Conservation (phyloP, 2,797 vertebrate species). For the Cottoperca gobio region DNA sequence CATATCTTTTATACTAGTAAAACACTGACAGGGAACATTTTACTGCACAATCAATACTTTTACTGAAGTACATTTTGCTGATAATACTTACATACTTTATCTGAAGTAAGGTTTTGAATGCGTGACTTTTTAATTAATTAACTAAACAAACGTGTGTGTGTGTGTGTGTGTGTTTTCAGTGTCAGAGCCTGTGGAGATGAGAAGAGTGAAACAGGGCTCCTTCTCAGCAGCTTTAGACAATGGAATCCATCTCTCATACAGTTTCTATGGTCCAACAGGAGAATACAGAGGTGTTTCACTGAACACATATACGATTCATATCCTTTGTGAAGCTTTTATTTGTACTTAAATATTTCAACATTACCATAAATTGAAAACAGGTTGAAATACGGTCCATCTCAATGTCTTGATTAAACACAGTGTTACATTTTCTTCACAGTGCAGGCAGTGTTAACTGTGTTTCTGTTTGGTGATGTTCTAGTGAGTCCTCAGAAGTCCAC, state of each 20-base stretch:
- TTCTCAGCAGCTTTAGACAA: constrained; percentile 90
- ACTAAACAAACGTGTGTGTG: constrained; percentile 5
- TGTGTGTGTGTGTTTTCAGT: constrained; percentile 29
- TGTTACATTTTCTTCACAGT: not conserved
- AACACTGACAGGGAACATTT: too few relatives aligned
- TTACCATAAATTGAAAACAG: not conserved
- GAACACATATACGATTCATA: not conserved
- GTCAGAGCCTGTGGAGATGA: constrained; percentile 46
- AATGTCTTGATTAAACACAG: not conserved
- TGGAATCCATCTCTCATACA: constrained; percentile 91
- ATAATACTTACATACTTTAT: too few relatives aligned
- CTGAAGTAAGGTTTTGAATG: too few relatives aligned
- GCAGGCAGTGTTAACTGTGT: not conserved
- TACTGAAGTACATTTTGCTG: too few relatives aligned
- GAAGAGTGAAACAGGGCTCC: constrained; percentile 85
- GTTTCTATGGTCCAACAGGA: constrained; percentile 83
- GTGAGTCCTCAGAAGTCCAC: constrained; percentile 29
- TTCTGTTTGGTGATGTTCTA: constrained; percentile 36
- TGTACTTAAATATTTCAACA: not conserved
- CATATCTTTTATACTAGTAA: too few relatives aligned
- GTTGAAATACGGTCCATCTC: not conserved
- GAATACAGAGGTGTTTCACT: constrained; percentile 58
- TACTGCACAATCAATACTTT: too few relatives aligned
- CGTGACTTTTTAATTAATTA: too few relatives aligned
- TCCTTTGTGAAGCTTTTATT: not conserved